phyloP scores from a whole-genome alignment of 2,888 invertebrate genomes.

The Lepidonotus clava region DNA sequence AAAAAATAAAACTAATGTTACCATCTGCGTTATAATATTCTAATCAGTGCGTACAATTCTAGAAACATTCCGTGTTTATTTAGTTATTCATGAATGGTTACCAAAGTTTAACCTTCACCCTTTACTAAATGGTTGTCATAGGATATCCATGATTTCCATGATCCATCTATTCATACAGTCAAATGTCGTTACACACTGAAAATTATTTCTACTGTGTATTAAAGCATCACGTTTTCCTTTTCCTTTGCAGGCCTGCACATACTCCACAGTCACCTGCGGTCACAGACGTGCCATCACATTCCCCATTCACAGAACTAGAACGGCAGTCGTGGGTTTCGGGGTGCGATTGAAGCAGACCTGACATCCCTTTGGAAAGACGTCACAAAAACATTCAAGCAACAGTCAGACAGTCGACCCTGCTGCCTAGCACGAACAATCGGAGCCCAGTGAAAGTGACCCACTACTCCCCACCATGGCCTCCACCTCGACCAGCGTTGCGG shows the following conservation, averaged over 20 bases:
- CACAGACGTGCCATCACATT: neutral
- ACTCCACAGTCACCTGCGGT: neutral
- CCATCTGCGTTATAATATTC: too few relatives aligned
- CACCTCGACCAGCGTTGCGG: neutral
- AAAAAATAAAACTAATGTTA: too few relatives aligned
- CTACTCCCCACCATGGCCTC: neutral
- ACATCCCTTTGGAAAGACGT: neutral
- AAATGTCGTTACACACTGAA: neutral
- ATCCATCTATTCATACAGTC: too few relatives aligned
- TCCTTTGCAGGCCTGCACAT: neutral
- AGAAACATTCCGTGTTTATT: too few relatives aligned
- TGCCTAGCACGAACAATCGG: too few relatives aligned
- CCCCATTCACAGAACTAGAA: neutral
- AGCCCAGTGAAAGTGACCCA: too few relatives aligned
- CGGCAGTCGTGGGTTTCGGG: too few relatives aligned
- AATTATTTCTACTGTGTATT: neutral
- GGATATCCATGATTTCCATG: too few relatives aligned
- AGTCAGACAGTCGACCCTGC: neutral
- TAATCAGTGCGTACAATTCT: too few relatives aligned
- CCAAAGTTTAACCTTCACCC: too few relatives aligned
- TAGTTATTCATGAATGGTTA: too few relatives aligned
- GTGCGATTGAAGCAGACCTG: conserved; percentile 1
- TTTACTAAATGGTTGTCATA: too few relatives aligned
- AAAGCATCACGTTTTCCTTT: neutral
- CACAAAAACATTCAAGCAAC: neutral